Base-by-base conservation (phyloP, 2,797 vertebrate species). In the Eptatretus atami region DNA sequence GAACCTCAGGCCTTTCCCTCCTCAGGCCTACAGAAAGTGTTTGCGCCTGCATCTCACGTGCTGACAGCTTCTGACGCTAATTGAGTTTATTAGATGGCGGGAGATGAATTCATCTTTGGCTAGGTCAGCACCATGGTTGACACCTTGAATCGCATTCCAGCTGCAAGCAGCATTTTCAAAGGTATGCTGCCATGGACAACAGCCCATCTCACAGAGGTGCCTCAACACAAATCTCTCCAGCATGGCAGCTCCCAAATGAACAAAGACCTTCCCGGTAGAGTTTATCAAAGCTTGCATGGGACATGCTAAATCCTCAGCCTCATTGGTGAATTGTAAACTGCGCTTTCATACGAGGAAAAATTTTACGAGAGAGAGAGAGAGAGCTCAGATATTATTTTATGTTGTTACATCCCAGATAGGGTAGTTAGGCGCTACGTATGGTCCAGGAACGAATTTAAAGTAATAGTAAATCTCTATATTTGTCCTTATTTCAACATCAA, bases 31-130 rank as follows among this genome's bases (percentile, higher is more conserved):
- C n/a, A 61, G 25, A n/a, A n/a, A 25, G 57, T 61, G 57, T 61
- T 61, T 25, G 25, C 57, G 57, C 57, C 57, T 61, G 57, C 57
- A n/a, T 61, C 25, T 61, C 57, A n/a, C 57, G n/a, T 61, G n/a
- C 57, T 25, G 57, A 61, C 57, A 61, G 57, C 57, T 61, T 25
- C 57, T 61, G 57, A 61, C 57, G 25, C 57, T 61, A 61, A 61
- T 61, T 61, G 57, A 61, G 57, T 61, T 61, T 10, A 61, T 61
- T 61, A 61, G 57, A 61, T 61, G 57, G n/a, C 57, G 57, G 57
- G 57, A 61, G 57, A 61, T 61, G 57, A 61, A 61, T 61, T 61
- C 57, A 61, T 61, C 57, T 61, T 61, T 61, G n/a, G 57, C n/a
- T 61, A 25, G 57, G 57, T 61, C 57, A 61, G n/a, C 57, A 10